These are phyloP conservation scores for Antitype chi DNA, from an alignment of 2,888 invertebrate species.

Conservation along the genomic window DNA sequence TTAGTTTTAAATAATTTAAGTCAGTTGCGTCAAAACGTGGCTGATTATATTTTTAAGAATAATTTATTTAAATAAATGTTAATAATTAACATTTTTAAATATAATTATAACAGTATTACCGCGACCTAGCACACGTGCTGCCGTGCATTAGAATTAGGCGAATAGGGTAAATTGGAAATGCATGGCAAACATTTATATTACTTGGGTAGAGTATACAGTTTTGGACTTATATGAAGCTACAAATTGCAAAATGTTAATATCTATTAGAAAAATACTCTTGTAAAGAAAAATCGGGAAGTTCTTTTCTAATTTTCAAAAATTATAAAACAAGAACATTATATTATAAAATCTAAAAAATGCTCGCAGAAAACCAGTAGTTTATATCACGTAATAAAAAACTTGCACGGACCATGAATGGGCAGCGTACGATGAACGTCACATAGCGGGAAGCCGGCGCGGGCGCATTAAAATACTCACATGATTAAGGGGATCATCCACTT, in stretches of 20 bases:
- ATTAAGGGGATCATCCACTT: conserved; percentile 27
- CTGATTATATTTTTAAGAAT: neutral
- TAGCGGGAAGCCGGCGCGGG: conserved; percentile 74
- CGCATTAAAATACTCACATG: conserved; percentile 60
- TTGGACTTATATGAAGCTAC: neutral
- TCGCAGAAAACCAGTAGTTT: conserved; percentile 43
- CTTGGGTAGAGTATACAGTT: too few relatives aligned
- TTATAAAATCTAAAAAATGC: conserved; percentile 35
- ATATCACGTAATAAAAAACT: conserved; percentile 59
- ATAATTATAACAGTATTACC: conserved; percentile 8
- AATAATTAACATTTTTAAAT: conserved; percentile 18
- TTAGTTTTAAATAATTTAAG: conserved; percentile 16
- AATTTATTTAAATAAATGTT: conserved; percentile 36
- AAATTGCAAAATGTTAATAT: neutral
- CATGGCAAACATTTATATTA: neutral
- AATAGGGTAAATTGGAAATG: neutral
- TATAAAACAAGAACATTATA: conserved; percentile 36
- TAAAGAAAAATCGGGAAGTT: neutral
- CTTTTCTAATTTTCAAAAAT: conserved; percentile 2
- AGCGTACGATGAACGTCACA: conserved; percentile 68
- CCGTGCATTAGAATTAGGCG: neutral
- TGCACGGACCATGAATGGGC: conserved; percentile 71
- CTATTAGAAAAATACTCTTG: neutral
- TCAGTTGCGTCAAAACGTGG: conserved; percentile 30
- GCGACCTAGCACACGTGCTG: conserved; percentile 12